Evolutionary conservation across 1,140 invertebrate genomes (phyloP).

Genomic region (Metopolophium dirhodum): DNA sequence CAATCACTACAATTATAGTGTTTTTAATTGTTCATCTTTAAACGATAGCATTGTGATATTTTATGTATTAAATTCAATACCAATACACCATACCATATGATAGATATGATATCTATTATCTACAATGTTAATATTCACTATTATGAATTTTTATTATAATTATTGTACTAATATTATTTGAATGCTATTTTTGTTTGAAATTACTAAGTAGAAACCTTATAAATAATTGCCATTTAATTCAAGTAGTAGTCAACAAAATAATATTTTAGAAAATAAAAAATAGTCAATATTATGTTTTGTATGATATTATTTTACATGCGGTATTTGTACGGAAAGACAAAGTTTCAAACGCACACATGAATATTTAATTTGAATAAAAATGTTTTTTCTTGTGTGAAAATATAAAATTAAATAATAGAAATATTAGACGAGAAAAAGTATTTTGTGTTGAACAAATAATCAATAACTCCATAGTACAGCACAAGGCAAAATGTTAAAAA

Average conservation of each 20-base stretch:
- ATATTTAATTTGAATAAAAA: neutral
- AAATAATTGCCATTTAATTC: neutral
- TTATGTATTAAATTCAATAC: neutral
- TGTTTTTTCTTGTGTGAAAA: neutral
- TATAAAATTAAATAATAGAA: neutral
- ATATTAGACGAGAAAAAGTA: neutral
- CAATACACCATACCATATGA: neutral
- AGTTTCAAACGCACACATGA: neutral
- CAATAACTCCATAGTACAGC: neutral
- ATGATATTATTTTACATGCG: neutral
- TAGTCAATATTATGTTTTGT: neutral
- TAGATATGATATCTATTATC: neutral
- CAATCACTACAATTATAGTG: neutral
- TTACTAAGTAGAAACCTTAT: neutral
- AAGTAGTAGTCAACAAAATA: neutral
- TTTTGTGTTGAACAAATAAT: neutral
- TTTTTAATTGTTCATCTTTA: neutral
- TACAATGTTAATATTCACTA: neutral
- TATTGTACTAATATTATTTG: neutral
- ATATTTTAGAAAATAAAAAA: neutral
- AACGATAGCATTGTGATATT: neutral
- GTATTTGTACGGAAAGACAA: neutral
- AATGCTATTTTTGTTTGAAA: neutral
- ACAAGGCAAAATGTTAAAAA: neutral
- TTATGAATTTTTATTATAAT: neutral